Conservation (phyloP, 2,797 vertebrate genomes). For the Neosilurus hyrtlii region DNA sequence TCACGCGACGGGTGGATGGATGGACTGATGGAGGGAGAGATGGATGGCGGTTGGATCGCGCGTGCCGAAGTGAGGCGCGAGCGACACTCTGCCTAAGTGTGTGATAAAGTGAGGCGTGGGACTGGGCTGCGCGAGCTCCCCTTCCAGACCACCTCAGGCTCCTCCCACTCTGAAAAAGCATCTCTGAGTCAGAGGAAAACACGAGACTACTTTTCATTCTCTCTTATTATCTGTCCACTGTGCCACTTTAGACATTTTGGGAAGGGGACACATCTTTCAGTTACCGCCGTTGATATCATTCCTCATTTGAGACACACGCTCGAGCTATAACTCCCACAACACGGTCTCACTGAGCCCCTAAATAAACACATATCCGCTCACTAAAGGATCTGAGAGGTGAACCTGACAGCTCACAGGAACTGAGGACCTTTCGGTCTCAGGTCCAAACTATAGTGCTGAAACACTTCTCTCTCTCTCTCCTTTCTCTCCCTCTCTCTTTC, state of each 20-base stretch:
- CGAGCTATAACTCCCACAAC: background rate
- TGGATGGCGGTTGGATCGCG: background rate
- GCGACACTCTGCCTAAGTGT: background rate
- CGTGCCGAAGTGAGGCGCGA: conserved; percentile 7
- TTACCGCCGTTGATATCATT: background rate
- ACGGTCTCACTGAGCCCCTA: too few relatives aligned
- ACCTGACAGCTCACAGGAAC: background rate
- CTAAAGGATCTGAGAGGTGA: background rate
- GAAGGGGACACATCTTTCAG: background rate
- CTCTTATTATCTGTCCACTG: too few relatives aligned
- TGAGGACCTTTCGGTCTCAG: background rate
- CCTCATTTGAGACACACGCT: background rate
- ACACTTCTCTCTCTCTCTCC: background rate
- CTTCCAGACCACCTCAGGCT: conserved; percentile 35
- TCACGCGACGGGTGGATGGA: background rate
- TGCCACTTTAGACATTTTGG: background rate
- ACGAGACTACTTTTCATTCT: conserved; percentile 17
- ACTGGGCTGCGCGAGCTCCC: conserved; percentile 29
- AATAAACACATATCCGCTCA: background rate
- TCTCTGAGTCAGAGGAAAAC: conserved; percentile 6
- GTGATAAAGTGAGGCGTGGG: conserved; percentile 32
- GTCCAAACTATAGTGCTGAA: background rate
- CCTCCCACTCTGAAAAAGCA: conserved; percentile 29
- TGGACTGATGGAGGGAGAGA: background rate
- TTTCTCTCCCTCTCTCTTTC: background rate